phyloP scores from a whole-genome alignment of 2,888 invertebrate genomes.

The Drosophila koepferae region DNA sequence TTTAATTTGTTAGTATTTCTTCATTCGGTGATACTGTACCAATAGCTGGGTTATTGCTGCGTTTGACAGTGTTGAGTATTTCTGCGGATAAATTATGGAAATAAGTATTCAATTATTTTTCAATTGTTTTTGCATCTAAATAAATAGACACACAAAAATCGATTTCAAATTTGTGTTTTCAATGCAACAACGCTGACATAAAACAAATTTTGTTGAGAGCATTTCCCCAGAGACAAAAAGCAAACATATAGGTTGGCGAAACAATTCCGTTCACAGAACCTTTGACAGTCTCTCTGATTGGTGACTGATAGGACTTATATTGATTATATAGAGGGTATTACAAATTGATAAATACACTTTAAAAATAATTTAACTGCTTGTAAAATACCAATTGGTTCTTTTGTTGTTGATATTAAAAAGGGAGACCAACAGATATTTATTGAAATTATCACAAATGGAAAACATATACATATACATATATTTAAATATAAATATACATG shows the following conservation, averaged over 20 bases:
- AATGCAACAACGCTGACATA: slow-evolving; percentile 37
- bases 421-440: background rate
- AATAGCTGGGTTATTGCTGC: slow-evolving; percentile 27
- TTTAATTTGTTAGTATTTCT: background rate
- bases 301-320: slow-evolving; percentile 17
- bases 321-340: background rate
- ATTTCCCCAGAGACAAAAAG: slow-evolving; percentile 49
- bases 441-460: background rate
- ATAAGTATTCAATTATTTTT: background rate
- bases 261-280: slow-evolving; percentile 1
- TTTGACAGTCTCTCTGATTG: slow-evolving; percentile 1
- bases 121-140: background rate
- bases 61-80: slow-evolving; percentile 66
- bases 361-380: background rate
- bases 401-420: background rate
- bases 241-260: slow-evolving; percentile 36
- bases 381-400: background rate
- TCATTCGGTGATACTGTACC: slow-evolving; percentile 3
- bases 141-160: background rate
- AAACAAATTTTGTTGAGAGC: slow-evolving; percentile 16
- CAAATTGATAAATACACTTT: slow-evolving; percentile 12
- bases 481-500: background rate
- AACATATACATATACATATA: background rate
- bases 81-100: slow-evolving; percentile 62
- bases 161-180: slow-evolving; percentile 26